Evolutionary conservation across 2,888 invertebrate species (phyloP), one percentile per base, ranked within the genome.

Genomic region (Geophilus truncorum): DNA sequence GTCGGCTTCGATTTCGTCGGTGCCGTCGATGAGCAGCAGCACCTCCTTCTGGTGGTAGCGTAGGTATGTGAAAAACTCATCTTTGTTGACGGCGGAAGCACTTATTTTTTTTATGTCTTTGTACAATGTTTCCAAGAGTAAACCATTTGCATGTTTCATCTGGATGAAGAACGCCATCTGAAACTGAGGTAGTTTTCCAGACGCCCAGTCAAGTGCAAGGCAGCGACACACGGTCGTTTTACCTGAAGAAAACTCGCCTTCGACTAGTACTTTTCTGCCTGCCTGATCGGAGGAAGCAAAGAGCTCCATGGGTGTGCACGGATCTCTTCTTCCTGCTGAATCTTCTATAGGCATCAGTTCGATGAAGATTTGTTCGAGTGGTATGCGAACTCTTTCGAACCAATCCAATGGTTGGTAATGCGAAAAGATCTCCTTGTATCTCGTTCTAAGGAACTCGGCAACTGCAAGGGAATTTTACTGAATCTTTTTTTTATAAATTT

Each of bases 151-250:
- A 32, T 79, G 79, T 28, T 79, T 79, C 28, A 79, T 25, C 7
- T 79, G 79, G n/a, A 79, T 45, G 7, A 79, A 25, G 28, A 79
- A 79, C 1, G 51, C 79, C 1, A 79, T 25, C 23, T 45, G 79
- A 45, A 79, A 79, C 1, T 79, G 79, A 23, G 79, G 79, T 51
- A 79, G 28, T n/a, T 51, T 45, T 23, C 79, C 79, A 12, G 23
- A 23, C 15, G 79, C 79, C 79, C 79, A 79, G 23, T 79, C 79
- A 18, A 79, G 28, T 45, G 79, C 79, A 32, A 78, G 78, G 21
- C 78, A 36, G 32, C 78, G 78, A 34, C 78, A 78, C 12, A 51
- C 45, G 5, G 79, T 79, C 25, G 79, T 21, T 57, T 79, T 79
- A 23, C 79, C 79, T 12, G 51, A 25, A 5, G 79, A 79, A 23